phyloP scores from a whole-genome alignment of 2,113 vertebrate species.

The Heterotilapia buettikoferi region DNA sequence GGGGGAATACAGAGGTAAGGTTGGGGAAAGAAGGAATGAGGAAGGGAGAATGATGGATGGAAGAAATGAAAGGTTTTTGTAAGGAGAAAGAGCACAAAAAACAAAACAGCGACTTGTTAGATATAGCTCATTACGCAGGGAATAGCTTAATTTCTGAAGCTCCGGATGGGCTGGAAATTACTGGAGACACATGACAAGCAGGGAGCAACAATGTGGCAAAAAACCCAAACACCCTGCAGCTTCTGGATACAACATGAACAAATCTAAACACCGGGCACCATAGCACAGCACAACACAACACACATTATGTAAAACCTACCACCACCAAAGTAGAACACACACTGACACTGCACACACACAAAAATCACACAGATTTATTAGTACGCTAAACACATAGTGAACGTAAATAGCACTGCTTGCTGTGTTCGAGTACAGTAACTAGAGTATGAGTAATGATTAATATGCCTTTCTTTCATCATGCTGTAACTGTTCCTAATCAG shows the following conservation, averaged over 20 bases:
- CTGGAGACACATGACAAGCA: not conserved
- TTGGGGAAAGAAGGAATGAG: not conserved
- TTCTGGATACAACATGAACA: constrained; percentile 16
- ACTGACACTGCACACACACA: constrained; percentile 5
- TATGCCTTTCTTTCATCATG: not conserved
- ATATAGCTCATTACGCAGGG: constrained; percentile 13
- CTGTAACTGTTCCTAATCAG: not conserved
- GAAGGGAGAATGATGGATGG: not conserved
- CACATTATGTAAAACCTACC: not conserved
- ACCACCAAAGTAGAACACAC: not conserved
- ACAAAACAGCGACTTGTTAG: constrained; percentile 50
- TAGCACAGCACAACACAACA: not conserved
- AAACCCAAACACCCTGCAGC: not conserved
- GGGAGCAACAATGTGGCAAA: not conserved
- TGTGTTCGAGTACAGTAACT: not conserved
- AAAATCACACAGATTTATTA: constrained; percentile 20
- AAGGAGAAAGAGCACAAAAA: constrained; percentile 47
- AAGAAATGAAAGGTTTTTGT: constrained; percentile 12
- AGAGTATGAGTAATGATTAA: not conserved
- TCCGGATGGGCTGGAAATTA: constrained; percentile 10
- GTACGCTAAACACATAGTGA: not conserved
- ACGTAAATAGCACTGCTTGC: not conserved
- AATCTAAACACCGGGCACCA: not conserved
- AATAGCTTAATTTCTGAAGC: constrained; percentile 34
- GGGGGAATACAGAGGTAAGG: not conserved